Evolutionary conservation across 2,797 vertebrate species (phyloP), one percentile per base, ranked within the genome.

Genomic region (Myiothlypis chrysogaster): DNA sequence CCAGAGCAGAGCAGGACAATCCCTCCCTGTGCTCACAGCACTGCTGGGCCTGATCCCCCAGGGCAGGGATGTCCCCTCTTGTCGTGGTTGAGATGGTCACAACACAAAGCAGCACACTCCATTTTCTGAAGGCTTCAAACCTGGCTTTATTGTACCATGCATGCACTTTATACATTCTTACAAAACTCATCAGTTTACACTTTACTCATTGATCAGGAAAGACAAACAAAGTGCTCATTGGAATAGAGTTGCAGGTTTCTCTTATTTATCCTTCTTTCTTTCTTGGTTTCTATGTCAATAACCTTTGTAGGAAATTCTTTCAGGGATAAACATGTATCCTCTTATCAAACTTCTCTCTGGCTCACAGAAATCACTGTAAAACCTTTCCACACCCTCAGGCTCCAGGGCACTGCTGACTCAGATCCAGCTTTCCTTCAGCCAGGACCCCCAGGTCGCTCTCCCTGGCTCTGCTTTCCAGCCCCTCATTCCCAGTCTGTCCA

Each of bases 1-100:
- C 4, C 59, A 6, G 50, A 32, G 52, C 50, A 65, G 60, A 41
- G 14, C 18, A 25, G 70, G 32, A 59, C 61, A 44, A 23, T 50
- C 44, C 43, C 27, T 30, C 12, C 24, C 20, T 30, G 24, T 14
- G 14, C 50, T 4, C 0, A 6, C 5, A 2, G 9, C 8, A 1
- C 17, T 43, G 37, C 49, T n/a, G 50, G 41, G 14, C 25, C 20
- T 18, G 41, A 2, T 24, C 10, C 19, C 27, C 10, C 50, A 56
- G 59, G 28, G 9, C 43, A 35, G 44, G 27, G 37, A 43, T 37
- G 52, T 19, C 27, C 53, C 52, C 14, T 41, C 61, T 12, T 12
- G 34, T 25, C 1, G 4, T 57, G 11, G 23, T 35, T 57, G 34
- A 35, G 34, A 25, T 23, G 23, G 23, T 12, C 10, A 57, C 55